These are phyloP conservation scores for Anarsia innoxiella DNA, from an alignment of 2,888 invertebrate species.

Conservation along the genomic window DNA sequence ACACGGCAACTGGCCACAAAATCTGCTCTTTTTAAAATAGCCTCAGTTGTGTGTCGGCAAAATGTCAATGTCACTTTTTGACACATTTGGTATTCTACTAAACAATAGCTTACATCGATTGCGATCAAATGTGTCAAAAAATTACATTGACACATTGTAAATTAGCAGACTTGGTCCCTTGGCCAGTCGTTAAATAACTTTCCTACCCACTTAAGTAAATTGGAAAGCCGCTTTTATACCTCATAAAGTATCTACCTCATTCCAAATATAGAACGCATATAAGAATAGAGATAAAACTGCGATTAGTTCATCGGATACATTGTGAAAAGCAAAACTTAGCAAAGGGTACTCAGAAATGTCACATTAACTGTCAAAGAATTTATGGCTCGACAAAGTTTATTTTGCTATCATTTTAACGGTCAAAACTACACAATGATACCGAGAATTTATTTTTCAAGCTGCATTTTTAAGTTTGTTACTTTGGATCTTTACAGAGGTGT, in stretches of 20 bases:
- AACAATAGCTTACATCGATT: too few relatives aligned
- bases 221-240: background rate
- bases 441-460: background rate
- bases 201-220: background rate
- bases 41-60: too few relatives aligned
- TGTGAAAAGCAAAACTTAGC: conserved; percentile 8
- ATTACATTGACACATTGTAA: too few relatives aligned
- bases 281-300: conserved; percentile 4
- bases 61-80: too few relatives aligned
- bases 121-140: too few relatives aligned
- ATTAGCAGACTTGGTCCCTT: too few relatives aligned
- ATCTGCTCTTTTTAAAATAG: too few relatives aligned
- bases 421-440: background rate
- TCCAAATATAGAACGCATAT: conserved; percentile 5
- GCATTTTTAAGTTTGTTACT: background rate
- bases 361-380: conserved; percentile 11
- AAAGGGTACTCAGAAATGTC: conserved; percentile 10
- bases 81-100: too few relatives aligned
- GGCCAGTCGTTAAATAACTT: too few relatives aligned
- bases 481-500: conserved; percentile 5
- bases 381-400: conserved; percentile 4
- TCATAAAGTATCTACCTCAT: background rate
- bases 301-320: conserved; percentile 8
- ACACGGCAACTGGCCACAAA: too few relatives aligned
- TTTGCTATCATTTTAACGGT: background rate